Evolutionary conservation across 2,797 vertebrate species (phyloP).

Genomic region (Chelon auratus): DNA sequence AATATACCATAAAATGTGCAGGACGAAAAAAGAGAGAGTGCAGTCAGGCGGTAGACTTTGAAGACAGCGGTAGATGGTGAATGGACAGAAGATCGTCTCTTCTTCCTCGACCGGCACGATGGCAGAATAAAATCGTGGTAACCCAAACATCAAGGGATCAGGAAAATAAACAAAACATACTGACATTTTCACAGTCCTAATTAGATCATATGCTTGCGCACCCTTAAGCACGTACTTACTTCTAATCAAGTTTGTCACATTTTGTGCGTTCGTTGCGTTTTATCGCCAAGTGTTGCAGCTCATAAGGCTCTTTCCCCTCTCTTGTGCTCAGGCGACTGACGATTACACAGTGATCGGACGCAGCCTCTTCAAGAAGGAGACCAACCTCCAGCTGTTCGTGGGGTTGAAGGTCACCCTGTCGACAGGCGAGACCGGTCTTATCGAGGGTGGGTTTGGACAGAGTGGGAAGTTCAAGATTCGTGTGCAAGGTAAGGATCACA

Average conservation of each 20-base stretch:
- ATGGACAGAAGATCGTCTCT: slow-evolving; percentile 18
- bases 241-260: neutral
- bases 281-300: slow-evolving; percentile 11
- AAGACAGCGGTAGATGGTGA: slow-evolving; percentile 45
- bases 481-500: slow-evolving; percentile 87
- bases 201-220: slow-evolving; percentile 9
- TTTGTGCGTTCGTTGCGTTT: neutral
- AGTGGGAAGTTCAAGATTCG: slow-evolving; percentile 98
- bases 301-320: slow-evolving; percentile 7
- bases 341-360: slow-evolving; percentile 95
- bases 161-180: slow-evolving; percentile 24
- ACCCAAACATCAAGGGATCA: neutral
- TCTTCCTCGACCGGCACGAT: slow-evolving; percentile 18
- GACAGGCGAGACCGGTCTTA: slow-evolving; percentile 91
- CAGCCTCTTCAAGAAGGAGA: slow-evolving; percentile 97
- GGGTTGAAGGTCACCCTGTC: slow-evolving; percentile 94
- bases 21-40: slow-evolving; percentile 51
- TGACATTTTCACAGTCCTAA: slow-evolving; percentile 13
- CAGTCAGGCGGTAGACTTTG: slow-evolving; percentile 41
- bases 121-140: slow-evolving; percentile 33
- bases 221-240: neutral
- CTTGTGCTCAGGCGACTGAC: slow-evolving; percentile 88
- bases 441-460: slow-evolving; percentile 97
- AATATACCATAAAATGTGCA: slow-evolving; percentile 72
- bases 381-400: slow-evolving; percentile 97